Evolutionary conservation across 1,140 invertebrate species (phyloP).

Genomic region (Schmidtea mediterranea): DNA sequence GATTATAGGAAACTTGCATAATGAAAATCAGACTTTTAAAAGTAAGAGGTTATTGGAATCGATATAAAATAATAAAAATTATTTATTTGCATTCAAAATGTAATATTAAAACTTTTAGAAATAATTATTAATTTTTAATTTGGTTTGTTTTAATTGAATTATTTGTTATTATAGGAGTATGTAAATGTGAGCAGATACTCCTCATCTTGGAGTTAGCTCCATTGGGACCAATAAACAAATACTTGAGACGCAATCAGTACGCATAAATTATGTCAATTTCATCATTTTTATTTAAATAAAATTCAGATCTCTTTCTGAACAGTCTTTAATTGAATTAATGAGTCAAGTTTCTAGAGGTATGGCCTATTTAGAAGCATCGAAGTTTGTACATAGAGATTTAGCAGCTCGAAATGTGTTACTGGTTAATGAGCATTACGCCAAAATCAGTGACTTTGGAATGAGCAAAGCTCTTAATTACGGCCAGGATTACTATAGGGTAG

Average conservation of each 20-base stretch:
- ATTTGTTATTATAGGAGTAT: conserved; percentile 18
- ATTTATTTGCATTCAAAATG: too few species aligned
- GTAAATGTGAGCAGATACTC: conserved; percentile 27
- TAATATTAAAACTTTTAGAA: too few species aligned
- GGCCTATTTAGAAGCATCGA: conserved; percentile 49
- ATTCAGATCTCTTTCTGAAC: too few species aligned
- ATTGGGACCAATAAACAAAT: conserved; percentile 28
- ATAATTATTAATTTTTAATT: too few species aligned
- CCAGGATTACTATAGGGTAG: conserved; percentile 23
- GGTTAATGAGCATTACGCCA: conserved; percentile 86
- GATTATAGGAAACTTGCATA: too few species aligned
- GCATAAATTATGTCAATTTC: neutral
- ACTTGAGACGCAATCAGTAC: conserved; percentile 20
- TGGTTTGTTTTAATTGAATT: too few species aligned
- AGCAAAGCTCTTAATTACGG: conserved; percentile 20
- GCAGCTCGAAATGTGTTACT: conserved; percentile 92
- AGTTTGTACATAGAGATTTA: conserved; percentile 37
- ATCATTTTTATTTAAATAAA: too few species aligned
- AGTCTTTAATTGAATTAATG: conserved; percentile 9
- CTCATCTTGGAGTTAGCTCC: conserved; percentile 30
- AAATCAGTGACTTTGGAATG: conserved; percentile 95
- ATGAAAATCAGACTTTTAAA: too few species aligned
- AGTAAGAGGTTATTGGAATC: too few species aligned
- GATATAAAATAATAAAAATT: too few species aligned
- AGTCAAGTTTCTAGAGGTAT: conserved; percentile 59